A percentile compares a stretch with the other conserved stretches of the same genome.
These are phyloP conservation scores for Myotis lucifugus DNA, from an alignment of 2,113 vertebrate genomes.

Conservation along the genomic window DNA sequence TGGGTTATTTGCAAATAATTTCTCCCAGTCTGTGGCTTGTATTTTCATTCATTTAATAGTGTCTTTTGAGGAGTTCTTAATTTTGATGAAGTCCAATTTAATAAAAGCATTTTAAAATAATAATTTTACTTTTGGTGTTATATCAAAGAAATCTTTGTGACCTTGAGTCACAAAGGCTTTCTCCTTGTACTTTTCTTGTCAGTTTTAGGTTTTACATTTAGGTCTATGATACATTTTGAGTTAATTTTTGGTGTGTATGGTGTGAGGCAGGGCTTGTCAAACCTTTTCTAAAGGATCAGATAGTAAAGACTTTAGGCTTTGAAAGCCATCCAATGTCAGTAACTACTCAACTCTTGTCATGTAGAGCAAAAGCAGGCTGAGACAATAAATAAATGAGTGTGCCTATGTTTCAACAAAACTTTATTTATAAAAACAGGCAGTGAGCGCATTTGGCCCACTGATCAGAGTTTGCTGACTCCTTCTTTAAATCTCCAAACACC, in stretches of 20 bases:
- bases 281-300: neutral
- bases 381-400: neutral
- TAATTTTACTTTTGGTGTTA: neutral
- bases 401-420: neutral
- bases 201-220: slow-evolving; percentile 39
- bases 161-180: neutral
- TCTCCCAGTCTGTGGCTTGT: neutral
- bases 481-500: neutral
- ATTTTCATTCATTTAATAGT: slow-evolving; percentile 19
- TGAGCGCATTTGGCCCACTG: neutral
- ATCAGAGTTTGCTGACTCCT: neutral
- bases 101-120: neutral
- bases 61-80: slow-evolving; percentile 29
- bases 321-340: neutral
- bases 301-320: neutral
- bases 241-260: neutral
- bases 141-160: slow-evolving; percentile 11
- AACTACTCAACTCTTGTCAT: neutral
- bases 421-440: slow-evolving; percentile 45
- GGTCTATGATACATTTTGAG: neutral
- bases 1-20: neutral
- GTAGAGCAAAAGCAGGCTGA: neutral
- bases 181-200: neutral
- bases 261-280: neutral
- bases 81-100: neutral